A percentile compares a stretch with the other conserved stretches of the same genome.
Conservation (phyloP, 2,888 invertebrate genomes). For the Aquatica leii region DNA sequence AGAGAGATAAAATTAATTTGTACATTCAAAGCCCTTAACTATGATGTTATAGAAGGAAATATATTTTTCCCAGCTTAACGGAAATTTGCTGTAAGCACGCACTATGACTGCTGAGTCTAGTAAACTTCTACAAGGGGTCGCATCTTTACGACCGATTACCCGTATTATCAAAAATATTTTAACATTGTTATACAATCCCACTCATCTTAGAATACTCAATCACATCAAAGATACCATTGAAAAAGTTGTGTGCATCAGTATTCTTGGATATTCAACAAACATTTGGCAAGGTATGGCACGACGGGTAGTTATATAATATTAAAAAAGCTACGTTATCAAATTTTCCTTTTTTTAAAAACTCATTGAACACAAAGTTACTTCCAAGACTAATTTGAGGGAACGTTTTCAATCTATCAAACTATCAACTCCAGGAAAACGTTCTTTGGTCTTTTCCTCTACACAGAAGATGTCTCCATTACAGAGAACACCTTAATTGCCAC, state of each 20-base stretch:
- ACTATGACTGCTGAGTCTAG: background rate
- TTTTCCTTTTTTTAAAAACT: background rate
- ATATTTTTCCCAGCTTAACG: background rate
- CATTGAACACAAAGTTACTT: background rate
- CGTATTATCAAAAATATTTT: too few species aligned
- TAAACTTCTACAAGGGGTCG: too few species aligned
- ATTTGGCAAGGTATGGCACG: too few species aligned
- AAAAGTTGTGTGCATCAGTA: too few species aligned
- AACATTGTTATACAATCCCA: too few species aligned
- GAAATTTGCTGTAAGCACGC: background rate
- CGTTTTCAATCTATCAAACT: background rate
- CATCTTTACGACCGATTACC: too few species aligned
- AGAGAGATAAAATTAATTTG: too few species aligned
- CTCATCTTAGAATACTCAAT: background rate
- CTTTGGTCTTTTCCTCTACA: background rate
- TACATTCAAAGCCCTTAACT: background rate
- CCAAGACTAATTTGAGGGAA: background rate
- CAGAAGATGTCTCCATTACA: slow-evolving; percentile 5
- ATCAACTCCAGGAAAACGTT: slow-evolving; percentile 3
- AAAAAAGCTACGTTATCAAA: too few species aligned
- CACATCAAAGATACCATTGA: background rate
- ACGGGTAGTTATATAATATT: too few species aligned
- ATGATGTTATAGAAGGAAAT: background rate
- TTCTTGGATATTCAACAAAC: too few species aligned
- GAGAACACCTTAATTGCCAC: slow-evolving; percentile 8